These are phyloP conservation scores for Drosophila picticornis DNA, from an alignment of 2,888 invertebrate species.

Conservation along the genomic window DNA sequence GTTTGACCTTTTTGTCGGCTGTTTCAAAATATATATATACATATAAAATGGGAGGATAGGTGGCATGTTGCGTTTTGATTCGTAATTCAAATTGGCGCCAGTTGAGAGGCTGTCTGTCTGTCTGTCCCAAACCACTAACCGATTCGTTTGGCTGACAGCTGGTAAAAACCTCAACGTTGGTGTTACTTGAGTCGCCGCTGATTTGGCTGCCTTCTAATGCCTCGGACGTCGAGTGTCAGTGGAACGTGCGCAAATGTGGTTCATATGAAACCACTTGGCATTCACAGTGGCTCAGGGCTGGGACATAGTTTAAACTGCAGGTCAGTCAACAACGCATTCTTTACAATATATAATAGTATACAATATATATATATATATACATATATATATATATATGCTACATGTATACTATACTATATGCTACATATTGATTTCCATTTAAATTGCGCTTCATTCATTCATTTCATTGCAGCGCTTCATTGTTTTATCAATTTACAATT, in stretches of 20 bases:
- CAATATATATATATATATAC: constrained; percentile 5
- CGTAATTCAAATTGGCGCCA: constrained; percentile 21
- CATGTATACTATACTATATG: constrained; percentile 17
- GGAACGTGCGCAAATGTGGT: constrained; percentile 54
- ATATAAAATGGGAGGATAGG: neutral
- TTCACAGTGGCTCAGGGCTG: constrained; percentile 54
- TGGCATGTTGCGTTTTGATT: constrained; percentile 4
- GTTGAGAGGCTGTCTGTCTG: constrained; percentile 10
- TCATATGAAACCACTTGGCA: constrained; percentile 51
- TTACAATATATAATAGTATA: constrained; percentile 21
- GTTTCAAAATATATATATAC: neutral
- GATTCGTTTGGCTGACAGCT: constrained; percentile 57
- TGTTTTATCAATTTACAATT: constrained; percentile 79
- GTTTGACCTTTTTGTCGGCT: constrained; percentile 44
- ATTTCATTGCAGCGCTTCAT: constrained; percentile 68
- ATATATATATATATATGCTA: constrained; percentile 16
- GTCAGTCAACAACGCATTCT: constrained; percentile 35
- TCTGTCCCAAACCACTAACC: constrained; percentile 44
- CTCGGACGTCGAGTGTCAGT: constrained; percentile 45
- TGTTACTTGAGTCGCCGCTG: constrained; percentile 39
- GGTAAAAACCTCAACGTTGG: constrained; percentile 54
- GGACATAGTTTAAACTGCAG: constrained; percentile 32
- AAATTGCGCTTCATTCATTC: constrained; percentile 75
- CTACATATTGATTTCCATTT: constrained; percentile 72
- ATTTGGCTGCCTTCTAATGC: constrained; percentile 46